Percentiles rank a stretch among this genome's conserved stretches.
These are phyloP conservation scores for Cryptotis parvus DNA, from an alignment of 2,113 vertebrate genomes.

Conservation along the genomic window DNA sequence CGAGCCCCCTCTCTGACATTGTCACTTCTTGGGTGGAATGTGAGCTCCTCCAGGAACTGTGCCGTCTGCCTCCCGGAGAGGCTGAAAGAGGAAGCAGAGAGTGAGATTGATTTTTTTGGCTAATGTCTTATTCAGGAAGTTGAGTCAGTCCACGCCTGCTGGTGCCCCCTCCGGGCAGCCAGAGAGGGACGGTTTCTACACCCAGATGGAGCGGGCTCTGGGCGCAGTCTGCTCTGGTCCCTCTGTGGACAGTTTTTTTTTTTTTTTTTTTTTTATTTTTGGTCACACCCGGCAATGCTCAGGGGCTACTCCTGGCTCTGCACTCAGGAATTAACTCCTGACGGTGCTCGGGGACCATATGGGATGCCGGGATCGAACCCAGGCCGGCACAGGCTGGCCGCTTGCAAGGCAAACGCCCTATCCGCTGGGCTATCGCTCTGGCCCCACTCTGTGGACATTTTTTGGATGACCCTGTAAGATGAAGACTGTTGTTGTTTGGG, in stretches of 20 bases:
- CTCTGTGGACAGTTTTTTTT: too few species aligned
- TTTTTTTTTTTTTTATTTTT: too few species aligned
- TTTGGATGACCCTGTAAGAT: not conserved
- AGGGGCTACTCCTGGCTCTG: too few species aligned
- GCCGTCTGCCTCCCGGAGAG: not conserved
- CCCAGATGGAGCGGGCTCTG: conserved; percentile 37
- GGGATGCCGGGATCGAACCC: too few species aligned
- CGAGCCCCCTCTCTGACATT: not conserved
- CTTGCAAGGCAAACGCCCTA: too few species aligned
- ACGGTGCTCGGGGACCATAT: too few species aligned
- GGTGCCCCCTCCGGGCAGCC: conserved; percentile 66
- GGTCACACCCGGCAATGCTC: too few species aligned
- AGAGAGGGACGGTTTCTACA: conserved; percentile 57
- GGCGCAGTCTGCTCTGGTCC: not conserved
- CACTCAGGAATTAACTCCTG: too few species aligned
- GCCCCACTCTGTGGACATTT: too few species aligned
- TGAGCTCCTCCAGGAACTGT: not conserved
- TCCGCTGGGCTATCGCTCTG: too few species aligned
- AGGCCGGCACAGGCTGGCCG: too few species aligned
- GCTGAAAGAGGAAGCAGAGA: conserved; percentile 75
- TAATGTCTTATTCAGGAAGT: conserved; percentile 75
- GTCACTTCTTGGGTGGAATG: not conserved
- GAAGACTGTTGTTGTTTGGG: too few species aligned
- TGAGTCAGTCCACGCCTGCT: conserved; percentile 75
- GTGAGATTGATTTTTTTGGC: conserved; percentile 71